Conservation (phyloP, 2,113 vertebrate species). For the Megatriorchis doriae region DNA sequence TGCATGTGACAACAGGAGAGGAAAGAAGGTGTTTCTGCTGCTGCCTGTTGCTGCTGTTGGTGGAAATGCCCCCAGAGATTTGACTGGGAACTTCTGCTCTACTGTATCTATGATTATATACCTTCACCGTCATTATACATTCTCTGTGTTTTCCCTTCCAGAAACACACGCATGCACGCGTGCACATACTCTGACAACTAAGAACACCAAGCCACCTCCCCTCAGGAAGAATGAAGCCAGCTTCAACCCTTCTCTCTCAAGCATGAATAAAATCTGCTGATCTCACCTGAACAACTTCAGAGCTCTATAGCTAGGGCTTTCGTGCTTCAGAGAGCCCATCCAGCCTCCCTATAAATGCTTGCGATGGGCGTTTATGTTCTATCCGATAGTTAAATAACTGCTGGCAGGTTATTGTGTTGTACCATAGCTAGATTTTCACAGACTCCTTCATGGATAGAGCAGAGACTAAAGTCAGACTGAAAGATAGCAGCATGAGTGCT, state of each 20-base stretch:
- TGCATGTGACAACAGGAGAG: background rate
- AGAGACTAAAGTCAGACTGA: background rate
- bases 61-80: background rate
- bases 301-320: background rate
- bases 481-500: background rate
- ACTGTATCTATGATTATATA: background rate
- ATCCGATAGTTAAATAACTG: background rate
- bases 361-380: conserved; percentile 3
- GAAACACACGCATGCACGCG: background rate
- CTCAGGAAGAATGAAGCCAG: background rate
- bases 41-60: background rate
- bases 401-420: background rate
- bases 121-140: background rate
- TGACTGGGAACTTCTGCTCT: background rate
- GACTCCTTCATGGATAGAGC: background rate
- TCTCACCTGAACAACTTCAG: background rate
- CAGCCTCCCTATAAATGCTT: background rate
- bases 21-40: background rate
- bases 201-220: background rate
- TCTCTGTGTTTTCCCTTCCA: background rate
- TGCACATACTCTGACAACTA: background rate
- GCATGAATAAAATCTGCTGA: conserved; percentile 7
- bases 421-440: background rate
- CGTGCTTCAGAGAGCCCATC: conserved; percentile 6
- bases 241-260: background rate